Base-by-base conservation (phyloP, 2,888 invertebrate species). In the Volucella zonaria region DNA sequence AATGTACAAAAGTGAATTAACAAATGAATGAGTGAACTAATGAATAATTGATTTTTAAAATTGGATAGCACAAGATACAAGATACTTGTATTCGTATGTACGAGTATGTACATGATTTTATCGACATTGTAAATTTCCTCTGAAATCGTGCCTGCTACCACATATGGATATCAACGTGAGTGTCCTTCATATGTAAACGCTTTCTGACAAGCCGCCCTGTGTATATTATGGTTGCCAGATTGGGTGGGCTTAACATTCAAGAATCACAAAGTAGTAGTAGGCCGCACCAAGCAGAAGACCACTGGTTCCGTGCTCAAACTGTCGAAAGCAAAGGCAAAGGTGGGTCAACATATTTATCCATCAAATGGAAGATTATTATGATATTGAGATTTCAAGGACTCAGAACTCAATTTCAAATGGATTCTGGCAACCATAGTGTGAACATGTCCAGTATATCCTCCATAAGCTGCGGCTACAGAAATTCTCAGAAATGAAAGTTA, bases 41-140 rank as follows among this genome's bases (percentile, higher is more conserved):
- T 64, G 74, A 74, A 66, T 74, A 74, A 47, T 64, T 74, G 64
- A 74, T 66, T 74, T 74, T 62, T 47, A 54, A 31, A 62, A 64
- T 56, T 62, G 40, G 47, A 47, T 18, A 54, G 4, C 31, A 31
- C 31, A 31, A 31, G 31, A 31, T 31, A 31, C 62, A 10, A 54
- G 54, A 15, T 54, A 47, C 18, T 1, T 18, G 18, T 18, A 18
- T n/a, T n/a, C 18, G 18, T 1, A 18, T n/a, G n/a, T n/a, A n/a
- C 18, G 2, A 1, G 2, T 18, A 23, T 2, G 18, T 2, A 23
- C 52, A 73, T 73, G 52, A 52, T 73, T 31, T 31, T 31, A 31
- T 31, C 31, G 31, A 31, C 73, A 62, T 62, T 15, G 15, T 14
- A 12, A 64, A 56, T 11, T 56, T 42, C 15, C 4, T 6, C 15